Evolutionary conservation across 2,888 invertebrate species (phyloP).

Genomic region (Tortricodes alternella): DNA sequence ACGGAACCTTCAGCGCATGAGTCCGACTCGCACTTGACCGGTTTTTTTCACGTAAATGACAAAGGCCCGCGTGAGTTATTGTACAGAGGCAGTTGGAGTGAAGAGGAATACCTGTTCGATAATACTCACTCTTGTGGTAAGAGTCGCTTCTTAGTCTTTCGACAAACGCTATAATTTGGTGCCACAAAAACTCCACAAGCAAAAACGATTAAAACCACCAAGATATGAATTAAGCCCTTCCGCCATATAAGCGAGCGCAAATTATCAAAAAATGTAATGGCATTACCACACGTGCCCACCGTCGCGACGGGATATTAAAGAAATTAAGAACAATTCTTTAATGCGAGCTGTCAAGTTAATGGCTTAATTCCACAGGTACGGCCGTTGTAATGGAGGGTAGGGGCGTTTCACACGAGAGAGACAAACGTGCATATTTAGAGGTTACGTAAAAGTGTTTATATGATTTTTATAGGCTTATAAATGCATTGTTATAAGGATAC

Average conservation of each 20-base stretch:
- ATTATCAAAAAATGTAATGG: not conserved
- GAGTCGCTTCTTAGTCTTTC: too few relatives aligned
- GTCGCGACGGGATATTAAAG: conserved; percentile 1
- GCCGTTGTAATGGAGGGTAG: conserved; percentile 27
- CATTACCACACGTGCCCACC: not conserved
- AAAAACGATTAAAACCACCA: not conserved
- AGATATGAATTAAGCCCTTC: not conserved
- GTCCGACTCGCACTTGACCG: too few relatives aligned
- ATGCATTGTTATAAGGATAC: too few relatives aligned
- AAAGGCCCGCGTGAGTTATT: too few relatives aligned
- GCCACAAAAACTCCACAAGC: too few relatives aligned
- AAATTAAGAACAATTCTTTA: conserved; percentile 25
- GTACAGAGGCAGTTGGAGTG: too few relatives aligned
- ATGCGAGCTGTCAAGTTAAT: conserved; percentile 29
- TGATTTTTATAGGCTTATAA: too few relatives aligned
- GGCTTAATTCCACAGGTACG: conserved; percentile 34
- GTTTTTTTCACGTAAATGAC: too few relatives aligned
- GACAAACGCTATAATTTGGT: too few relatives aligned
- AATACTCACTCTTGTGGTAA: too few relatives aligned
- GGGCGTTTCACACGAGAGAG: conserved; percentile 5
- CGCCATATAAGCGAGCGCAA: not conserved
- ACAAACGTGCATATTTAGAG: conserved; percentile 3
- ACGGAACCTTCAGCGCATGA: too few relatives aligned
- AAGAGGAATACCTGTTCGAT: too few relatives aligned
- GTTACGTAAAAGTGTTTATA: not conserved